Conservation (phyloP, 2,113 vertebrate genomes). For the Nothoprocta perdicaria region DNA sequence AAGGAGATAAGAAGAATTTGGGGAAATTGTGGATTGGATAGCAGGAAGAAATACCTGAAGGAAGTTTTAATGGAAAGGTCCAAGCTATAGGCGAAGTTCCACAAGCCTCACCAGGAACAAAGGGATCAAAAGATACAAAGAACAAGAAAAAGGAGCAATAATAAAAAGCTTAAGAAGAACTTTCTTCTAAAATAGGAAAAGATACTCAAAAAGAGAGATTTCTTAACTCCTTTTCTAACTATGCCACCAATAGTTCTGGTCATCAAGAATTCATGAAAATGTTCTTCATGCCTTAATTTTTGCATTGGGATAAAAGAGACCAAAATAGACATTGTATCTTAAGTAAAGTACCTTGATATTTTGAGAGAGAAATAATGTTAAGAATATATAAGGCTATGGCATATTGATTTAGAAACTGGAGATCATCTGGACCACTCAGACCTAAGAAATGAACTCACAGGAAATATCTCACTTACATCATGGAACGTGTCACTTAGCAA, state of each 20-base stretch:
- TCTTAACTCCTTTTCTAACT: neutral
- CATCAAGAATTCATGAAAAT: neutral
- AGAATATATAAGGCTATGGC: neutral
- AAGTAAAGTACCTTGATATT: neutral
- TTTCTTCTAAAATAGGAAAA: neutral
- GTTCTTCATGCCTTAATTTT: too few relatives aligned
- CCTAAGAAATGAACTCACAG: neutral
- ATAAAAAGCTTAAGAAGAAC: neutral
- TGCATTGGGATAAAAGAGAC: too few relatives aligned
- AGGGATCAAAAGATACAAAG: neutral
- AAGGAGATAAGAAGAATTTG: neutral
- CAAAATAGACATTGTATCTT: neutral
- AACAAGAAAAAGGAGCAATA: neutral
- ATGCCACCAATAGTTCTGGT: neutral
- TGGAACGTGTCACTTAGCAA: neutral
- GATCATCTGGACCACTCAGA: neutral
- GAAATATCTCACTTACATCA: neutral
- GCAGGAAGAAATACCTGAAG: neutral
- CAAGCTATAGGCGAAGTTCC: neutral
- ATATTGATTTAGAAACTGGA: neutral
- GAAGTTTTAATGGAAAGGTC: neutral
- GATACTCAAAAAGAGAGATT: accelerated
- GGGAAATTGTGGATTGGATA: neutral
- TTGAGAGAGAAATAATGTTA: neutral
- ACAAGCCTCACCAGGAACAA: neutral